Conservation (phyloP, 2,113 vertebrate species). For the Triplophysa siluroides region DNA sequence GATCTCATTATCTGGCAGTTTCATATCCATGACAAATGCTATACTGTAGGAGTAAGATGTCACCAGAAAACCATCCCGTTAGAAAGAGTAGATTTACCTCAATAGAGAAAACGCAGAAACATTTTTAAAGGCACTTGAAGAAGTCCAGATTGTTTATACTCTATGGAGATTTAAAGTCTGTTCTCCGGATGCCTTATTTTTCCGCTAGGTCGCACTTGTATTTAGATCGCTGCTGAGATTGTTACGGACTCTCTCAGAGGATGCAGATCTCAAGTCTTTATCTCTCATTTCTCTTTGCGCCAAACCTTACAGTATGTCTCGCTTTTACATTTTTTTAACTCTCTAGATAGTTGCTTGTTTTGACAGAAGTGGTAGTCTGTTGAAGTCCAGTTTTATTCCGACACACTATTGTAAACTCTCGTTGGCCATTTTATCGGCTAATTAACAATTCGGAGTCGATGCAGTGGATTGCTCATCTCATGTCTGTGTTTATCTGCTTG, state of each 20-base stretch:
- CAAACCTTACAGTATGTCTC: constrained; percentile 23
- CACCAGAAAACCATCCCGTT: background rate
- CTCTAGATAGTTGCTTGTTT: constrained; percentile 32
- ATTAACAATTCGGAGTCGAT: constrained; percentile 69
- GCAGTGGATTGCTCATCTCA: constrained; percentile 53
- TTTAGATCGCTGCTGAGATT: constrained; percentile 24
- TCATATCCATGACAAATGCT: no score
- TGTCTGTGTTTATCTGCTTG: constrained; percentile 49
- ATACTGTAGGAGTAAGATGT: background rate
- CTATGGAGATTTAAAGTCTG: constrained; percentile 3
- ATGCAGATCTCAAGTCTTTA: constrained; percentile 7
- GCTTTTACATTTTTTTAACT: background rate
- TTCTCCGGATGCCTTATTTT: background rate
- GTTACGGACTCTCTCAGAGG: background rate
- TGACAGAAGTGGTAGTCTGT: constrained; percentile 25
- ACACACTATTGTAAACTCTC: constrained; percentile 57
- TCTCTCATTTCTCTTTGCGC: constrained; percentile 12
- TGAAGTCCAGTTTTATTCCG: constrained; percentile 45
- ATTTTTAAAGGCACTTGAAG: background rate
- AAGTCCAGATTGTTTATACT: background rate
- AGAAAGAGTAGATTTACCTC: background rate
- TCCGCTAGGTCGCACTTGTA: constrained; percentile 1
- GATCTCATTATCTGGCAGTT: background rate
- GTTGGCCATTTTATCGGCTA: constrained; percentile 62
- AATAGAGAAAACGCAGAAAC: background rate